Base-by-base conservation (phyloP, 2,888 invertebrate genomes). In the Eupeodes luniger region DNA sequence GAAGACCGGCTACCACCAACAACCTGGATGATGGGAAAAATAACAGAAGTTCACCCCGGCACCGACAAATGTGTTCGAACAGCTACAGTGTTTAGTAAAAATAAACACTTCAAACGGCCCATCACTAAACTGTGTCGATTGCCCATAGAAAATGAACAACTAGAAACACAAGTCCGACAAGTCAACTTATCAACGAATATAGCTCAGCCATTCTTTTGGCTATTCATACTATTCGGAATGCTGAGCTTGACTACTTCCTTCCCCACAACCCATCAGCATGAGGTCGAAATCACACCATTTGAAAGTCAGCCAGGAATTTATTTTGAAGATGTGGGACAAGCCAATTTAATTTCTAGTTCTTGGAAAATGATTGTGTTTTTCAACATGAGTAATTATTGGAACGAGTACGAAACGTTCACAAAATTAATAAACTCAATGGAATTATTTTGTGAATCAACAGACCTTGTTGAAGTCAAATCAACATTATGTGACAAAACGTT, bases 11-110 rank as follows among this genome's bases (percentile, higher is more conserved):
- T 62, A 16, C 16, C 44, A 53, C 27, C 57, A 69, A 67, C 57
- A 80, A 36, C 80, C 47, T 81, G 76, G 85, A 19, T 14, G 51
- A 40, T 80, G 53, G 80, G 69, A 19, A 75, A 47, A 6, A 61
- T 75, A 47, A 14, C n/a, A 11, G 49, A 75, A 80, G 34, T 74
- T 10, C 16, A 10, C 10, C 9, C 16, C 53, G 16, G 53, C 4
- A 49, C 27, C 27, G 27, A 27, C 2, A 27, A 27, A 27, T 27
- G 2, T 3, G 27, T 27, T 27, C 2, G 27, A 27, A 27, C 47
- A 9, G 55, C 44, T 66, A 66, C 11, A 77, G 57, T 53, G 16
- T 14, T 53, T 9, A 16, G 53, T 2, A 55, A 55, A 10, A 55
- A 11, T 1, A 55, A 55, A 55, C 4, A 55, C 19, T 10, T 55